Percentiles rank a stretch among this genome's conserved stretches.
phyloP scores from a whole-genome alignment of 2,797 vertebrate species.

The Pseudochaenichthys georgianus region DNA sequence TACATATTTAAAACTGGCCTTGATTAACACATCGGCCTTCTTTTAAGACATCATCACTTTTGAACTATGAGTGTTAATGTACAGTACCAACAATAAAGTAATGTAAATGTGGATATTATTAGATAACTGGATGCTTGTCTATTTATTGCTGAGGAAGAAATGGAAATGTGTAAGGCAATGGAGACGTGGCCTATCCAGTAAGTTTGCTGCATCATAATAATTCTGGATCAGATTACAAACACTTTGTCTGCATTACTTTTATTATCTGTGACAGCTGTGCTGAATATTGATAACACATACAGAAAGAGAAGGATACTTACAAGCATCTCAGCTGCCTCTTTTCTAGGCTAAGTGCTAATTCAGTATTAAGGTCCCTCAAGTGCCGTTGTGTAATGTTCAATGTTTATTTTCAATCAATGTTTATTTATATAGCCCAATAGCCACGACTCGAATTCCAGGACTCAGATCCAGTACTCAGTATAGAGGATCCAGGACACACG shows the following conservation, averaged over 20 bases:
- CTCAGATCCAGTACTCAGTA: no score
- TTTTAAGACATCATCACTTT: background rate
- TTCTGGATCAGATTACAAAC: background rate
- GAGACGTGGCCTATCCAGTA: background rate
- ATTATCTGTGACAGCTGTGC: conserved; percentile 18
- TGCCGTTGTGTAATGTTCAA: conserved; percentile 36
- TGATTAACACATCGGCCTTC: background rate
- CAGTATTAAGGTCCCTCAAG: conserved; percentile 24
- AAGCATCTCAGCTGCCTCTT: conserved; percentile 20
- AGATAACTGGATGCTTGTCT: background rate
- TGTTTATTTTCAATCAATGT: no score
- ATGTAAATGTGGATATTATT: background rate
- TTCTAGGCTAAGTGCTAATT: conserved; percentile 30
- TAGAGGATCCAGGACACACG: no score
- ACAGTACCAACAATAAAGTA: background rate
- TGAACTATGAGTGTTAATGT: background rate
- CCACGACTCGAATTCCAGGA: no score
- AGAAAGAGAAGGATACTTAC: conserved; percentile 26
- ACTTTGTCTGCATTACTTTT: background rate
- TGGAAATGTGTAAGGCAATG: background rate
- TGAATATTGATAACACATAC: conserved; percentile 12
- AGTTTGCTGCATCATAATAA: background rate
- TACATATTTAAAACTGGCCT: background rate
- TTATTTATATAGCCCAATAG: no score
- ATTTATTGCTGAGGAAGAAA: conserved; percentile 20